These are phyloP conservation scores for Chlorocebus sabaeus DNA, from an alignment of 2,113 vertebrate genomes.

Conservation along the genomic window DNA sequence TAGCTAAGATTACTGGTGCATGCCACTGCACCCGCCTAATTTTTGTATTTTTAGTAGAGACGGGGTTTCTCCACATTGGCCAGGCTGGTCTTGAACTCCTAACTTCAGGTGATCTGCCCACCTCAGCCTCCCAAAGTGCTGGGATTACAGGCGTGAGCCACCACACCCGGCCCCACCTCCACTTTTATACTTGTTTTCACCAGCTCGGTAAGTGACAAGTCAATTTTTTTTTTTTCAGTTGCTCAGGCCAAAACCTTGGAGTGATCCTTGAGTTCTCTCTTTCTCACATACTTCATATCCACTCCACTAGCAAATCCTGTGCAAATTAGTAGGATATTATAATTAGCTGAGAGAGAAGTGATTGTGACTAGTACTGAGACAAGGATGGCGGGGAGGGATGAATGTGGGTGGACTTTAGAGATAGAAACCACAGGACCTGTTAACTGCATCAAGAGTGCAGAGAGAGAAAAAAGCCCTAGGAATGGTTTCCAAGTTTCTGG, in stretches of 20 bases:
- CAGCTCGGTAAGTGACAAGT: slow-evolving; percentile 16
- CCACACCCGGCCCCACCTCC: too few relatives aligned
- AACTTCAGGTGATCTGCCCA: too few relatives aligned
- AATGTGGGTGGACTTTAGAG: not conserved
- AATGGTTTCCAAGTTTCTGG: not conserved
- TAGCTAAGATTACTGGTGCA: too few relatives aligned
- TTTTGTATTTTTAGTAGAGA: too few relatives aligned
- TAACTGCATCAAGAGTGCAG: not conserved
- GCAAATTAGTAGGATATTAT: not conserved
- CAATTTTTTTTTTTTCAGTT: slow-evolving; percentile 15
- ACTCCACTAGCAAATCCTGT: not conserved
- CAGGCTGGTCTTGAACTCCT: too few relatives aligned
- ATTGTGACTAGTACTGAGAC: not conserved
- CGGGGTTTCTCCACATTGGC: too few relatives aligned
- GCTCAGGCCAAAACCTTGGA: not conserved
- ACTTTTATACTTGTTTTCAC: not conserved
- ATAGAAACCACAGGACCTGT: not conserved
- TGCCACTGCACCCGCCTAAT: too few relatives aligned
- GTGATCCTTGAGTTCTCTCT: slow-evolving; percentile 8
- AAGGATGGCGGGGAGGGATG: not conserved
- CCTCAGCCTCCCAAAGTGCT: too few relatives aligned
- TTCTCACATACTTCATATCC: not conserved
- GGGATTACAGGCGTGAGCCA: too few relatives aligned
- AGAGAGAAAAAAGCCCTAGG: not conserved
- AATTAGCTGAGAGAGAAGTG: not conserved